A percentile compares a stretch with the other conserved stretches of the same genome.
phyloP scores from a whole-genome alignment of 2,888 invertebrate species.

The Papilio gigon region DNA sequence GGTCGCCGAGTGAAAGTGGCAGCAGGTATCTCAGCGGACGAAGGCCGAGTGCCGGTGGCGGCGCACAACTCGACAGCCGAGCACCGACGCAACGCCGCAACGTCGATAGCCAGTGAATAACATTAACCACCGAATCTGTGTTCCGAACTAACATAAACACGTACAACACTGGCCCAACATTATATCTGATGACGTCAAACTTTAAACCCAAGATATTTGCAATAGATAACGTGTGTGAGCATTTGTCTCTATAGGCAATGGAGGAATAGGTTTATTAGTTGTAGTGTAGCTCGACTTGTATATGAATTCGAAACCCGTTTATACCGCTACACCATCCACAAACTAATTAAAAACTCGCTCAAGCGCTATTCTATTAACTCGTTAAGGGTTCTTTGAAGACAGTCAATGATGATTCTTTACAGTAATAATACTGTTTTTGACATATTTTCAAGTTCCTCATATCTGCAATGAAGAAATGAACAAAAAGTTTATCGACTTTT shows the following conservation, averaged over 20 bases:
- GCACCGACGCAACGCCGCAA: constrained; percentile 39
- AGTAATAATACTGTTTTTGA: constrained; percentile 51
- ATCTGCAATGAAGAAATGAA: neutral
- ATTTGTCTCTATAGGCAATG: constrained; percentile 33
- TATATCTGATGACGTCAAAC: neutral
- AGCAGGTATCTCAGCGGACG: constrained; percentile 68
- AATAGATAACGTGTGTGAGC: neutral
- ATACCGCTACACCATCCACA: constrained; percentile 40
- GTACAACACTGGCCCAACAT: constrained; percentile 1
- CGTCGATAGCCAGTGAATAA: constrained; percentile 52
- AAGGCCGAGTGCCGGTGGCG: constrained; percentile 61
- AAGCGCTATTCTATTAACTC: constrained; percentile 41
- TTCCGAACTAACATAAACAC: neutral
- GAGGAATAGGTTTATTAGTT: constrained; percentile 13
- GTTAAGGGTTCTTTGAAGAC: constrained; percentile 40
- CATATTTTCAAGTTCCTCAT: constrained; percentile 20
- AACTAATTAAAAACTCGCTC: constrained; percentile 42
- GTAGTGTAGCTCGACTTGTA: constrained; percentile 37
- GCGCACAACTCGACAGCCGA: constrained; percentile 28
- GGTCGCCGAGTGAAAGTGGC: constrained; percentile 77
- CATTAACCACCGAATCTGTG: constrained; percentile 57
- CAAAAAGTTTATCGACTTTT: neutral
- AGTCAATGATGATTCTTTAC: constrained; percentile 29
- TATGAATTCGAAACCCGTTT: constrained; percentile 38
- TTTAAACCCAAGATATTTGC: neutral